Evolutionary conservation across 2,113 vertebrate species (phyloP).

Genomic region (Ciconia stormi): DNA sequence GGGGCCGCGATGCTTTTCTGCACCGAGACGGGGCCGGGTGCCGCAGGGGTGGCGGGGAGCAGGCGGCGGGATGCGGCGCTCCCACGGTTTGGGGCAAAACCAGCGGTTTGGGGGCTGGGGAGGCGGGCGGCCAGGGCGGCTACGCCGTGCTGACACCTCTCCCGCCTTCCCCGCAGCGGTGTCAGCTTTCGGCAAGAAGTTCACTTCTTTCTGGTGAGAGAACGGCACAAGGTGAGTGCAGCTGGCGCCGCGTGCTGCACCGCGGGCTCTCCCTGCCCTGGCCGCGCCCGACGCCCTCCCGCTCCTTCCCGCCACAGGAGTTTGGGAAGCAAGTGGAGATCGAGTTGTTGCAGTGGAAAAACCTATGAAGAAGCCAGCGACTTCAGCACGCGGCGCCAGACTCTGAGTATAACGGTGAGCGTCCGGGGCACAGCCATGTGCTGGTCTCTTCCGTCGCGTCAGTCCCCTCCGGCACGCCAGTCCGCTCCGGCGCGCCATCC

Average conservation of each 20-base stretch:
- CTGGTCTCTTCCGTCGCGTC: background rate
- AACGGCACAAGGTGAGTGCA: conserved; percentile 79
- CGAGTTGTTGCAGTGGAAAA: conserved; percentile 85
- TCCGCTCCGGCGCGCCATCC: rapidly evolving
- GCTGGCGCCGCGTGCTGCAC: rapidly evolving
- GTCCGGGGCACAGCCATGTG: background rate
- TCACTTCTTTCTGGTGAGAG: conserved; percentile 97
- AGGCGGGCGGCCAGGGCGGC: background rate
- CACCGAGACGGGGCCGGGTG: rapidly evolving
- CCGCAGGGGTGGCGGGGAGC: background rate
- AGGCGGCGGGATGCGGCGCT: background rate
- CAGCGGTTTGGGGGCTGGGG: rapidly evolving
- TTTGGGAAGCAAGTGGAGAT: conserved; percentile 71
- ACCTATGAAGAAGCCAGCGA: conserved; percentile 85
- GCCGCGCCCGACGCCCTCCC: background rate
- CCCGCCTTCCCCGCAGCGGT: conserved; percentile 72
- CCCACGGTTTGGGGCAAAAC: background rate
- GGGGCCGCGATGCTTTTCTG: rapidly evolving
- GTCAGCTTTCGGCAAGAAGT: conserved; percentile 97
- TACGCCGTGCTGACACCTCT: background rate
- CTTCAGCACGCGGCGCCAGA: conserved; percentile 75
- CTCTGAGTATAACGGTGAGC: conserved; percentile 89
- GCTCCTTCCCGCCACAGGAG: conserved; percentile 16
- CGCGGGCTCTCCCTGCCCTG: rapidly evolving
- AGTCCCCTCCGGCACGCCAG: rapidly evolving